Evolutionary conservation across 2,797 vertebrate species (phyloP), one percentile per base, ranked within the genome.

Genomic region (Chromis chromis): DNA sequence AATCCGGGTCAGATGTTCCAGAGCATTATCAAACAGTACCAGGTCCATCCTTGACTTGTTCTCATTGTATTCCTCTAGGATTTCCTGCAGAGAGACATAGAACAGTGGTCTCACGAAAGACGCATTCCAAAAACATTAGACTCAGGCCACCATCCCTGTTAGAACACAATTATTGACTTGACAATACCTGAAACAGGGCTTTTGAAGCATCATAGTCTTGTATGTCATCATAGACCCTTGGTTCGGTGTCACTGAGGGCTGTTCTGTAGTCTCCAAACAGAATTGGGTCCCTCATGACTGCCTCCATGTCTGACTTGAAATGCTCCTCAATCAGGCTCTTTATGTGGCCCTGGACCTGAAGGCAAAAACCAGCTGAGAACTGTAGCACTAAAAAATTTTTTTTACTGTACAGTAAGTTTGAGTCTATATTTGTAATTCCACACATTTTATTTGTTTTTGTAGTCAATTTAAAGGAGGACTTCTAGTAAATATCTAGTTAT

Each of bases 31-130:
- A 68, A 99, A 99, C 48, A 99, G 94, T 21, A 99, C 97, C 59
- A 99, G 86, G 50, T 97, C 96, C 97, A 99, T 98, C 53, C 84
- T 94, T 0, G 91, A 86, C 60, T 95, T 95, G 59, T 22, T 87
- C 74, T 99, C 96, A 2, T 98, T 99, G 91, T 98, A 99, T 74
- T 98, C 97, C 33, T 98, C 97, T 1, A 99, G 92, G 74, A 99
- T 96, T 84, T 97, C 97, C 98, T 99, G 86, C 33, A 86, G 48
- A 70, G 28, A 33, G 1, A 2, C 77, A 78, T 73, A 22, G 62
- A 75, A 39, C 4, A 66, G 7, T 14, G 5, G 12, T 46, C 11
- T 54, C 22, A 76, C 33, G 75, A 11, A 33, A n/a, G 17, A 48
- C 7, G 9, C 9, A 33, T 67, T 70, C 3, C 11, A 22, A 72